Evolutionary conservation across 1,140 invertebrate genomes (phyloP).

Genomic region (Aphelinus certus): DNA sequence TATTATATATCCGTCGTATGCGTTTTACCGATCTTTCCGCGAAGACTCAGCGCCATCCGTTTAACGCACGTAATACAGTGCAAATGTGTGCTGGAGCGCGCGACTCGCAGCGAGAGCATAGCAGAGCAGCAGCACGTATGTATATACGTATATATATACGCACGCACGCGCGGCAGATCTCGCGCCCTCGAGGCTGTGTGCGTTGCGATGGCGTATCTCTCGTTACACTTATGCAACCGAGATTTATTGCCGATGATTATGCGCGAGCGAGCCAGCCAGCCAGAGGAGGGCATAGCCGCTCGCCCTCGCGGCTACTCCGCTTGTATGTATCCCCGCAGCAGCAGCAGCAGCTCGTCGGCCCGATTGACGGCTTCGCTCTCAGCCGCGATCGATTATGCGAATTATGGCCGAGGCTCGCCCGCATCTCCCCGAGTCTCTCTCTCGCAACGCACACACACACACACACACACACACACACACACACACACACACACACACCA

Average conservation of each 20-base stretch:
- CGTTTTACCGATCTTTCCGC: too few species aligned
- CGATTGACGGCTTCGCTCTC: constrained; percentile 54
- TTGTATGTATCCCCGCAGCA: constrained; percentile 8
- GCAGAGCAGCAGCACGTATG: not conserved
- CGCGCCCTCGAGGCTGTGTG: constrained; percentile 60
- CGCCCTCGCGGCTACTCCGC: constrained; percentile 51
- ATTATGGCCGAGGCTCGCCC: constrained; percentile 37
- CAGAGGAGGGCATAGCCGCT: constrained; percentile 34
- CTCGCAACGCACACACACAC: not conserved
- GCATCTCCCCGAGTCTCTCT: not conserved
- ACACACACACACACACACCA: too few species aligned
- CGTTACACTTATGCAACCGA: constrained; percentile 67
- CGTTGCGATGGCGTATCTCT: constrained; percentile 66
- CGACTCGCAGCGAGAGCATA: constrained; percentile 24
- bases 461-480: too few species aligned
- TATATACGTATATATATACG: constrained; percentile 11
- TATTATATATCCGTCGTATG: too few species aligned
- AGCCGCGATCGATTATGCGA: constrained; percentile 41
- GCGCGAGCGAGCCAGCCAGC: constrained; percentile 52
- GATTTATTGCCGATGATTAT: constrained; percentile 66
- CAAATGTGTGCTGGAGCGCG: too few species aligned
- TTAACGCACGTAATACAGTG: too few species aligned
- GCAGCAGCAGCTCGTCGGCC: constrained; percentile 43
- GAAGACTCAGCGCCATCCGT: too few species aligned
- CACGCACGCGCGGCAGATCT: constrained; percentile 34